Evolutionary conservation across 2,888 invertebrate genomes (phyloP).

Genomic region (Cephus rjabovi): DNA sequence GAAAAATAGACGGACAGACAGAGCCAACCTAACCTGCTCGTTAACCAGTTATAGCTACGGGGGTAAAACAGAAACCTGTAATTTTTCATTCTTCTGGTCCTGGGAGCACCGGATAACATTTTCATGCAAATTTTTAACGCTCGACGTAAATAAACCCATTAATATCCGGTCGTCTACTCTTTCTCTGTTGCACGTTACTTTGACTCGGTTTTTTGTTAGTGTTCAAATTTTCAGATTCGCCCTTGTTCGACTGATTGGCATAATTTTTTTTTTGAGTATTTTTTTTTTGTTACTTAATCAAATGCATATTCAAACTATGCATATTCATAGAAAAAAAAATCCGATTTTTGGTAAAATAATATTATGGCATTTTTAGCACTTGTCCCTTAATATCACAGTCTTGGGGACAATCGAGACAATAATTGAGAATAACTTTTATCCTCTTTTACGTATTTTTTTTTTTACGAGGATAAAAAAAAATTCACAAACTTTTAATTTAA

Average conservation of each 20-base stretch:
- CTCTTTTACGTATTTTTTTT: not conserved
- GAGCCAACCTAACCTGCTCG: not conserved
- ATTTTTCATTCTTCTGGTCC: constrained; percentile 3
- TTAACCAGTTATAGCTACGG: not conserved
- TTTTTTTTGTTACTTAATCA: not conserved
- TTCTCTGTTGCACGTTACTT: not conserved
- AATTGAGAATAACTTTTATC: not conserved
- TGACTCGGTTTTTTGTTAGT: not conserved
- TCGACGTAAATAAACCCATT: constrained; percentile 35
- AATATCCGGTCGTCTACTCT: constrained; percentile 25
- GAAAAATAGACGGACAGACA: not conserved
- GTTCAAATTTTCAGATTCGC: not conserved
- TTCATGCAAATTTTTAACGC: constrained; percentile 33
- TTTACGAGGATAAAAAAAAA: not conserved
- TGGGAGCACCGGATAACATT: constrained; percentile 7
- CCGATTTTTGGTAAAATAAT: not conserved
- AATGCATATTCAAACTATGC: not conserved
- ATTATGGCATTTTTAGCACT: not conserved
- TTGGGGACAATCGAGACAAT: not conserved
- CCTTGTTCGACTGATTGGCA: not conserved
- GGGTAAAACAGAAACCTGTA: not conserved
- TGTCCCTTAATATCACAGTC: not conserved
- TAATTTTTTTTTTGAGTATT: not conserved
- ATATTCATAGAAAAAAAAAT: no score
- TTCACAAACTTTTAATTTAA: not conserved